Evolutionary conservation across 2,797 vertebrate genomes (phyloP).

Genomic region (Echeneis naucrates): DNA sequence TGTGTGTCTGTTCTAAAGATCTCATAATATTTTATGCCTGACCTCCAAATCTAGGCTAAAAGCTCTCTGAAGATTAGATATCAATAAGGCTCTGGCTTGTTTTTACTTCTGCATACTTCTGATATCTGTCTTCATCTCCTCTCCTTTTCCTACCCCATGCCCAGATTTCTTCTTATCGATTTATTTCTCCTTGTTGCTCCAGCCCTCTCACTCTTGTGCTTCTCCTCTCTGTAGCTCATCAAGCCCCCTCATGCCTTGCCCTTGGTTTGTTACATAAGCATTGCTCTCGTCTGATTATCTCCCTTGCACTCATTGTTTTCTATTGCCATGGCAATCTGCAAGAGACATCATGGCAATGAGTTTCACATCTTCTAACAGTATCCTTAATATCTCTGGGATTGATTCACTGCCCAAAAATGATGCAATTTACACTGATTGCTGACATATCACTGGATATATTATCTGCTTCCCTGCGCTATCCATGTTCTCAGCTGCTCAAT

Average conservation of each 20-base stretch:
- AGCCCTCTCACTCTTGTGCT: constrained; percentile 48
- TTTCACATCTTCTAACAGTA: constrained; percentile 51
- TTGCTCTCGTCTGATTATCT: constrained; percentile 58
- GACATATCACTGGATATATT: constrained; percentile 41
- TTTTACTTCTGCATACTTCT: constrained; percentile 60
- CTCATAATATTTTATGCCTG: constrained; percentile 55
- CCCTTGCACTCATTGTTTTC: constrained; percentile 56
- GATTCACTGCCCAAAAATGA: constrained; percentile 51
- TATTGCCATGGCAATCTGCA: constrained; percentile 66
- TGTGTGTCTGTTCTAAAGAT: constrained; percentile 43
- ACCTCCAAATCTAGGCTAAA: constrained; percentile 61
- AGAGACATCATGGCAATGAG: constrained; percentile 51
- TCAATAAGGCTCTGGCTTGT: constrained; percentile 47
- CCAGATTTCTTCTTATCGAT: constrained; percentile 65
- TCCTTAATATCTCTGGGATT: constrained; percentile 59
- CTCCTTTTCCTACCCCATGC: constrained; percentile 38
- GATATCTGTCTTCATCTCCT: constrained; percentile 62
- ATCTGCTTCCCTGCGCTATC: constrained; percentile 50
- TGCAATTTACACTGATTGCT: constrained; percentile 56
- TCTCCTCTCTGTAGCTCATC: constrained; percentile 44
- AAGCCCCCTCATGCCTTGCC: constrained; percentile 55
- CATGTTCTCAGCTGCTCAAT: constrained; percentile 31
- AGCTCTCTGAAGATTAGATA: constrained; percentile 59
- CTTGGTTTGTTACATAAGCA: constrained; percentile 71
- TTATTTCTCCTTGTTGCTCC: constrained; percentile 54